These are phyloP conservation scores for Raja brachyura DNA, from an alignment of 2,113 vertebrate species.

Conservation along the genomic window DNA sequence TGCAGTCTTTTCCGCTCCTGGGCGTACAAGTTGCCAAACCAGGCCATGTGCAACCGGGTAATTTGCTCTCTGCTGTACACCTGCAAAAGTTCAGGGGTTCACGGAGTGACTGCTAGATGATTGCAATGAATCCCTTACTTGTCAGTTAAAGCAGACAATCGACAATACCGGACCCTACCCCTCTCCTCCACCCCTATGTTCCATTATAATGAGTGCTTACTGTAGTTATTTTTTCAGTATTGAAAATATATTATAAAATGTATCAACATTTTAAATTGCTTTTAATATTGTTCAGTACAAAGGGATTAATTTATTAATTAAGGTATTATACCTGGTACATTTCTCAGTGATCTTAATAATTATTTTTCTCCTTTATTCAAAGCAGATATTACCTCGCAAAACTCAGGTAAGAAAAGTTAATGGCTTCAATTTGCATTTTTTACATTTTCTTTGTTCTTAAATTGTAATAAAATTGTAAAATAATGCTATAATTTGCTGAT, in stretches of 20 bases:
- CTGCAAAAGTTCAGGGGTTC: too few relatives aligned
- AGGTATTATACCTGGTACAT: neutral
- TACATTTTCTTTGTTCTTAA: neutral
- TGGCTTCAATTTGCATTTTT: neutral
- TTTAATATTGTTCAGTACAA: neutral
- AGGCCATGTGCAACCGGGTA: too few relatives aligned
- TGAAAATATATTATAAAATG: neutral
- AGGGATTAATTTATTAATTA: neutral
- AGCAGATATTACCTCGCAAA: neutral
- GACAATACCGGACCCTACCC: too few relatives aligned
- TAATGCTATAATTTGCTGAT: neutral
- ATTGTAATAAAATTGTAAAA: neutral
- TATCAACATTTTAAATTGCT: neutral
- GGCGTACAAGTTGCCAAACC: too few relatives aligned
- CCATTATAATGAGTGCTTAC: too few relatives aligned
- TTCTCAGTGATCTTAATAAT: neutral
- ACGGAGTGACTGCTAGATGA: too few relatives aligned
- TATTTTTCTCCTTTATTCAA: neutral
- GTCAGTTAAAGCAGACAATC: too few relatives aligned
- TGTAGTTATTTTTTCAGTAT: neutral
- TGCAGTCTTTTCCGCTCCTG: too few relatives aligned
- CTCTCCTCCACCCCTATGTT: too few relatives aligned
- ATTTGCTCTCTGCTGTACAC: too few relatives aligned
- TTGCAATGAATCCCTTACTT: too few relatives aligned
- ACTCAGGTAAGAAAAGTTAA: neutral